phyloP scores from a whole-genome alignment of 1,140 invertebrate genomes.

The Hestina assimilis region DNA sequence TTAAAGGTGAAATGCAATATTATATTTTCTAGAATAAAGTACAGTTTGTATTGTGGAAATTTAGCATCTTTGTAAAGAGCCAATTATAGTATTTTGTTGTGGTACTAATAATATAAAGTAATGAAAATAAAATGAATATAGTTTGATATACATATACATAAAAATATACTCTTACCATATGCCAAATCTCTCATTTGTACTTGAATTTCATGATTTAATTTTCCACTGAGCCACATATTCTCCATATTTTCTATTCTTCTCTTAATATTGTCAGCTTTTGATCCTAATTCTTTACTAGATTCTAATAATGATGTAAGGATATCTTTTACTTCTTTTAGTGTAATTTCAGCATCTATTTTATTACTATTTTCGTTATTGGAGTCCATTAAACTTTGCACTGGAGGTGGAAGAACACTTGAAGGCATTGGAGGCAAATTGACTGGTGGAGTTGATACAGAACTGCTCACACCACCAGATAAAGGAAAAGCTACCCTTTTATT shows the following conservation, averaged over 20 bases:
- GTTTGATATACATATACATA: background rate
- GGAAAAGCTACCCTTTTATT: slow-evolving; percentile 79
- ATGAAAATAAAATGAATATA: too few relatives aligned
- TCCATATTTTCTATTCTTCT: slow-evolving; percentile 72
- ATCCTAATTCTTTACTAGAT: slow-evolving; percentile 58
- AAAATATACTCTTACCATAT: slow-evolving; percentile 53
- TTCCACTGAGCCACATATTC: slow-evolving; percentile 75
- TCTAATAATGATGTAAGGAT: slow-evolving; percentile 57
- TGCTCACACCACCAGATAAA: slow-evolving; percentile 44
- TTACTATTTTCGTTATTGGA: slow-evolving; percentile 26
- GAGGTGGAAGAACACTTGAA: slow-evolving; percentile 20
- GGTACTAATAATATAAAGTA: too few relatives aligned
- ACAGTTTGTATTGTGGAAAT: too few relatives aligned
- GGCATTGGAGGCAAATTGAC: slow-evolving; percentile 51
- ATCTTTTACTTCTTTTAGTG: slow-evolving; percentile 53
- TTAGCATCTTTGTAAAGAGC: too few relatives aligned
- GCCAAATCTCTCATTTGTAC: slow-evolving; percentile 66
- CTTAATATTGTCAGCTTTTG: slow-evolving; percentile 71
- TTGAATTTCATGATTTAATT: slow-evolving; percentile 67
- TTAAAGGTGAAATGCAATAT: too few relatives aligned
- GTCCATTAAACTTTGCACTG: slow-evolving; percentile 19
- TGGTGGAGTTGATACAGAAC: slow-evolving; percentile 25
- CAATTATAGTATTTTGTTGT: too few relatives aligned
- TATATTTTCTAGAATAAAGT: too few relatives aligned
- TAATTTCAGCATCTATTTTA: slow-evolving; percentile 48